Evolutionary conservation across 2,888 invertebrate species (phyloP), one percentile per base, ranked within the genome.

Genomic region (Ditylenchus weischeri): DNA sequence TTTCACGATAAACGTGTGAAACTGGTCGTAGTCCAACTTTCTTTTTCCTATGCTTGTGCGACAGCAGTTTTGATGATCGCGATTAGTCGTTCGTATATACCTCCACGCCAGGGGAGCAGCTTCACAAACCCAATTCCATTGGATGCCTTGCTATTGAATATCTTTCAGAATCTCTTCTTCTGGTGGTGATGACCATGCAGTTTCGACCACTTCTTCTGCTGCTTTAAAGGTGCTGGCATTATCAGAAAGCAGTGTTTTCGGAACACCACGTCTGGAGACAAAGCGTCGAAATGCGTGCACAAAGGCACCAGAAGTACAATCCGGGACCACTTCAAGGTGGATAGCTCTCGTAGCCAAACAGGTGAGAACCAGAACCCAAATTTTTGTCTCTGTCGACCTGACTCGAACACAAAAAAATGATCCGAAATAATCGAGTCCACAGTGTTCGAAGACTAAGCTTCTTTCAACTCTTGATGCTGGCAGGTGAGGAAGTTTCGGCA

Each of bases 191-290:
- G 38, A 8, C 38, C 38, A 38, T 38, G 38, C 38, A 8, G 38
- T 38, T 38, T 38, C 38, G 38, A 38, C 11, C 38, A 38, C 38
- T 71, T 79, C 84, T 6, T 72, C 71, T 0, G 80, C 65, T 0
- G 83, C 82, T 5, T 78, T 72, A 68, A 85, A 84, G 72, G 84
- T 84, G 0, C 77, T 80, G 0, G 83, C 83, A 64, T 84, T 84
- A 57, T 85, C 84, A 48, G 76, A 76, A 10, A 19, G 19, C 19
- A 59, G 74, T 1, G 72, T 64, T 5, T n/a, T 62, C 0, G 83
- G 83, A 49, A 81, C 68, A 6, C 83, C 79, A 19, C 80, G 66
- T 57, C 81, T 68, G 0, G 77, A 74, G 29, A 83, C 73, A 50
- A 84, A 84, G 51, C 82, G 64, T 38, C 79, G 63, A 13, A 84